Conservation (phyloP, 2,797 vertebrate genomes). For the Coccyzus lansbergi region DNA sequence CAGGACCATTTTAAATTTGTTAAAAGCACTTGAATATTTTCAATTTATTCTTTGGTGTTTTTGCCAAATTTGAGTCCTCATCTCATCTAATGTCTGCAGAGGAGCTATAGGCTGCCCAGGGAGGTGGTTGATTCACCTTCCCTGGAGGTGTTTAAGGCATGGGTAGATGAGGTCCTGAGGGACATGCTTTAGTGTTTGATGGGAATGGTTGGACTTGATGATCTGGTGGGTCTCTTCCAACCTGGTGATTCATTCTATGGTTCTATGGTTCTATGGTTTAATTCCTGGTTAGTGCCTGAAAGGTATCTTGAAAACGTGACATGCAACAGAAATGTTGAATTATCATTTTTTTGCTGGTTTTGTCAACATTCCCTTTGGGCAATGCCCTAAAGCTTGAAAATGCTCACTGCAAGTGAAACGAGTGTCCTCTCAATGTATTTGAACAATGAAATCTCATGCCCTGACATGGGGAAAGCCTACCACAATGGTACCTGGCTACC, state of each 20-base stretch:
- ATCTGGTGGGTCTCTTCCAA: too few species aligned
- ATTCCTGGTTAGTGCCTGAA: neutral
- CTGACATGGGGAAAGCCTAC: neutral
- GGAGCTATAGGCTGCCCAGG: too few species aligned
- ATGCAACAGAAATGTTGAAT: neutral
- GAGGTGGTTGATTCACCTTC: too few species aligned
- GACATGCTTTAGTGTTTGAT: too few species aligned
- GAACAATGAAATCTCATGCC: neutral
- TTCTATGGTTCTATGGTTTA: too few species aligned
- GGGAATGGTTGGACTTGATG: too few species aligned
- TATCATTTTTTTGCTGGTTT: slow-evolving; percentile 30
- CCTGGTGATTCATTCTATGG: too few species aligned
- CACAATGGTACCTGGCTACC: fast-evolving
- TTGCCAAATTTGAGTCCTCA: neutral
- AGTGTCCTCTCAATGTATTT: neutral
- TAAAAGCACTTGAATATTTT: neutral
- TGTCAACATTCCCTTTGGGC: slow-evolving; percentile 12
- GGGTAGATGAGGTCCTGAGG: too few species aligned
- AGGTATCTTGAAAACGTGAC: slow-evolving; percentile 45
- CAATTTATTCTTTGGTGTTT: neutral
- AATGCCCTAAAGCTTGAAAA: neutral
- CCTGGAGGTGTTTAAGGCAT: too few species aligned
- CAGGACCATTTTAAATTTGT: neutral
- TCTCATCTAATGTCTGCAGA: neutral
- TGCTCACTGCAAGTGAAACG: neutral